Evolutionary conservation across 2,888 invertebrate genomes (phyloP), one percentile per base, ranked within the genome.

Genomic region (Boloria selene): DNA sequence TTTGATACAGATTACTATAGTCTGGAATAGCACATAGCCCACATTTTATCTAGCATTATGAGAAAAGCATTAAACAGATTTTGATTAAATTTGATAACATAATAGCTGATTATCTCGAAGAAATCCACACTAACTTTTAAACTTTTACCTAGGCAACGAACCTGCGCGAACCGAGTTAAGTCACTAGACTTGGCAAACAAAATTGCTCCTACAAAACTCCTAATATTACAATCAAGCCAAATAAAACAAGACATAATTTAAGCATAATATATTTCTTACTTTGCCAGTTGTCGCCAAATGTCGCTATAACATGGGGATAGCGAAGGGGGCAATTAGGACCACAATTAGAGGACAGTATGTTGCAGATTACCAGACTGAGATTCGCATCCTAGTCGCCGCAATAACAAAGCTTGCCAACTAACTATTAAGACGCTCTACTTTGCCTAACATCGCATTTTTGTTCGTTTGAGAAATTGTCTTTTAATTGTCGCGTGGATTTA

Each of bases 291-390:
- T 70, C 68, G 68, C 74, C 72, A 69, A 71, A 74, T 72, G 74
- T 72, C 68, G 73, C 72, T 71, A 70, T 72, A 75, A 72, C 75
- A 71, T 53, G 67, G 65, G 64, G 65, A 86, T 80, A 82, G 82
- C 81, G 72, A 75, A 65, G 75, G 75, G 82, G 82, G 81, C 89
- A 92, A 92, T 92, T 90, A 92, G 89, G 83, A 82, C 85, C 86
- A 87, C 92, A 92, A 92, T 93, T 92, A 91, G 88, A 83, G 90
- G 90, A 87, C 92, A 91, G 90, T 90, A 82, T 90, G 92, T 90
- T 81, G 84, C 83, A 88, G 89, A 91, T 92, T 91, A 90, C 90
- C 85, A 77, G 81, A 80, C 85, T 79, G 79, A 84, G 83, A 85
- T 84, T 86, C 86, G 80, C 87, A 85, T 84, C 83, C 86, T 79